Conservation (phyloP, 2,797 vertebrate genomes). For the Sebastes nivosus region DNA sequence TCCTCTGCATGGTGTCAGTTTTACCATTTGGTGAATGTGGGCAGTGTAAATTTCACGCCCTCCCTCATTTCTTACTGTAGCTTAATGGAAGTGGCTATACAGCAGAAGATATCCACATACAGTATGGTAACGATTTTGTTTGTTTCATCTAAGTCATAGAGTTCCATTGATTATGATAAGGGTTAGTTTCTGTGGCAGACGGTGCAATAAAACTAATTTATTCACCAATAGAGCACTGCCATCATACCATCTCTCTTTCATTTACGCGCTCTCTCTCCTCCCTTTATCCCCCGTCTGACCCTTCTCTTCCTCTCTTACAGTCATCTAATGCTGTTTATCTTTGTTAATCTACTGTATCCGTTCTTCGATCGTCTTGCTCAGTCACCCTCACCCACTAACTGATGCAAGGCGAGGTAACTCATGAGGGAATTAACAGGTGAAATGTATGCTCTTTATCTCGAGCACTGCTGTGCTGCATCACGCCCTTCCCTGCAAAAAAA, state of each 20-base stretch:
- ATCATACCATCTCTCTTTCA: conserved; percentile 27
- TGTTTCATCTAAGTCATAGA: conserved; percentile 42
- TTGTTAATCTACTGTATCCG: conserved; percentile 62
- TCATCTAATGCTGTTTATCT: conserved; percentile 55
- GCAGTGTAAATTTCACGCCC: conserved; percentile 75
- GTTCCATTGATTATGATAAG: conserved; percentile 49
- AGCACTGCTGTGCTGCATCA: conserved; percentile 22
- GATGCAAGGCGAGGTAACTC: conserved; percentile 71
- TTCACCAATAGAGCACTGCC: conserved; percentile 24
- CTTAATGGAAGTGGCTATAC: conserved; percentile 37
- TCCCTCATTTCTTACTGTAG: conserved; percentile 31
- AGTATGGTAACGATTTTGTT: conserved; percentile 39
- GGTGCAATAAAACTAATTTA: conserved; percentile 52
- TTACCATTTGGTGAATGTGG: conserved; percentile 83
- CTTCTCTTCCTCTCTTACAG: conserved; percentile 17
- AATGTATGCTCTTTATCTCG: conserved; percentile 49
- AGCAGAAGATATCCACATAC: conserved; percentile 14
- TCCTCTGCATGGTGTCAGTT: conserved; percentile 70
- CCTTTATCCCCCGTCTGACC: background rate
- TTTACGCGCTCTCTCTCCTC: conserved; percentile 13
- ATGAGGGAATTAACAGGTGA: conserved; percentile 62
- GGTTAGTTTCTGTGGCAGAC: conserved; percentile 41
- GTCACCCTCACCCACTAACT: conserved; percentile 50
- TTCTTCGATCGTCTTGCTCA: conserved; percentile 50
- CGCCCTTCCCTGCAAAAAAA: conserved; percentile 1